Percentiles rank a stretch among this genome's conserved stretches.
Evolutionary conservation across 2,797 vertebrate species (phyloP).

Genomic region (Mus minutoides): DNA sequence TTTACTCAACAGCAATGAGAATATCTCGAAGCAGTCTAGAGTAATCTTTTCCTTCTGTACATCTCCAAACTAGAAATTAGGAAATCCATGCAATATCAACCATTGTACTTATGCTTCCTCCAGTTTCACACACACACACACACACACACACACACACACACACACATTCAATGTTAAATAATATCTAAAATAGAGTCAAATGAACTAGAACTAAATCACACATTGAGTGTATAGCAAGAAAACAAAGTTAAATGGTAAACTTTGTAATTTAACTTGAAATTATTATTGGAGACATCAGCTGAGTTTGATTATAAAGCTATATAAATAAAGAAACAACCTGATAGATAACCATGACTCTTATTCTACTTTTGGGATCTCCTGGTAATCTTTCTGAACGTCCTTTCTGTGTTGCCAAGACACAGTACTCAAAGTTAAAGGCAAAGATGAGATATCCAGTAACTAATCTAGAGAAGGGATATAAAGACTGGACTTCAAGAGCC

Average conservation of each 20-base stretch:
- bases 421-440: neutral
- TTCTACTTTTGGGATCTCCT: neutral
- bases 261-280: neutral
- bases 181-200: neutral
- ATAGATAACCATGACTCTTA: neutral
- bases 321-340: neutral
- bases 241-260: neutral
- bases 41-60: neutral
- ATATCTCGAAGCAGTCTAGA: neutral
- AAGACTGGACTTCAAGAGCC: neutral
- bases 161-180: too few relatives aligned
- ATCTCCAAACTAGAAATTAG: neutral
- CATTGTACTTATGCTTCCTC: neutral
- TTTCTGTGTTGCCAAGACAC: neutral
- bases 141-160: too few relatives aligned
- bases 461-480: neutral
- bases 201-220: neutral
- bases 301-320: neutral
- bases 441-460: neutral
- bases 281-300: neutral
- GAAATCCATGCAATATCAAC: neutral
- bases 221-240: neutral
- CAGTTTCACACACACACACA: neutral
- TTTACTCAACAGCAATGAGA: neutral
- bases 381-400: accelerated